Evolutionary conservation across 2,113 vertebrate species (phyloP).

Genomic region (Syngnathus typhle): DNA sequence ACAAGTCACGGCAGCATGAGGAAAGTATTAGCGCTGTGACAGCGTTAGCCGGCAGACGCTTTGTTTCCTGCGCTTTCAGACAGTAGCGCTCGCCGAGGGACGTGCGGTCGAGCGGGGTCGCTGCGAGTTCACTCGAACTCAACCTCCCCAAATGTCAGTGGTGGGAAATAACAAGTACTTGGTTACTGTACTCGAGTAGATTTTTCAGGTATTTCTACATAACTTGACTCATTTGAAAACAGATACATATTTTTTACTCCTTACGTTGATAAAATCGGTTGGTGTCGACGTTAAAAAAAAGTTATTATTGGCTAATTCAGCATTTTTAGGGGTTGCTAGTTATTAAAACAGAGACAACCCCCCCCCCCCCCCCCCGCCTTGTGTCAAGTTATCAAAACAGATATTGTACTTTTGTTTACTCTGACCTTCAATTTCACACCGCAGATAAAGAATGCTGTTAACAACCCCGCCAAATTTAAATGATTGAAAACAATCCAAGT

Average conservation of each 20-base stretch:
- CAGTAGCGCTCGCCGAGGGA: conserved; percentile 51
- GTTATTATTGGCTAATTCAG: not conserved
- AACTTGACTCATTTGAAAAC: not conserved
- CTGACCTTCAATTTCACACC: not conserved
- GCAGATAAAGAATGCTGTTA: not conserved
- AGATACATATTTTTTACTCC: not conserved
- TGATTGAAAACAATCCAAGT: not conserved
- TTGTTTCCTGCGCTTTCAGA: conserved; percentile 48
- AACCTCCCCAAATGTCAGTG: conserved; percentile 64
- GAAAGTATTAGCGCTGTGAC: conserved; percentile 48
- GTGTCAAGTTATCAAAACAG: not conserved
- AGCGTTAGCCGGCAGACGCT: conserved; percentile 24
- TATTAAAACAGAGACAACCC: not conserved
- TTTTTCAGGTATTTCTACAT: not conserved
- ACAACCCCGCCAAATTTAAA: not conserved
- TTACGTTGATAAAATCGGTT: not conserved
- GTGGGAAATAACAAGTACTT: not conserved
- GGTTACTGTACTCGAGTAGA: not conserved
- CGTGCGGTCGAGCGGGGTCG: conserved; percentile 57
- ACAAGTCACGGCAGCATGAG: conserved; percentile 53
- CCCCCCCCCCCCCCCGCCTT: not conserved
- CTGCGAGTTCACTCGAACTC: conserved; percentile 66
- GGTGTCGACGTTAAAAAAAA: not conserved
- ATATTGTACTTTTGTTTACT: not conserved
- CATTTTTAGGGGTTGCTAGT: too few species aligned